Evolutionary conservation across 1,140 invertebrate species (phyloP).

Genomic region (Calephelis virginiensis): DNA sequence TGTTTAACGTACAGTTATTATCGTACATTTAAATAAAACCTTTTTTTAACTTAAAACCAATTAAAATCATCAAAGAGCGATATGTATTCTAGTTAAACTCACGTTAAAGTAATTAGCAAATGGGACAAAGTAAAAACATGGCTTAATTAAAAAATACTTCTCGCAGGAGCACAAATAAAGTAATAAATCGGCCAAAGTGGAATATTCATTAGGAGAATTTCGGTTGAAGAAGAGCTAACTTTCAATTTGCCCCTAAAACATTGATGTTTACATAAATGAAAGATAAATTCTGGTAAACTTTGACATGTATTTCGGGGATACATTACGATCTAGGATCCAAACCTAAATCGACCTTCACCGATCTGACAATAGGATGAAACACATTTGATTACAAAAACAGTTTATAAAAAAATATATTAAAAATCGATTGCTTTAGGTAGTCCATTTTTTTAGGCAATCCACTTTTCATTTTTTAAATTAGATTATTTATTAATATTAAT

Average conservation of each 20-base stretch:
- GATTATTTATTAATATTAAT: no score
- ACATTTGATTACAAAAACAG: neutral
- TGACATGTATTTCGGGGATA: neutral
- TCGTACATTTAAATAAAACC: no score
- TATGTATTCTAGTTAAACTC: slow-evolving; percentile 17
- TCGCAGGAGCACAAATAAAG: slow-evolving; percentile 30
- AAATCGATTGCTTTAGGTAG: no score
- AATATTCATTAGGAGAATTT: slow-evolving; percentile 16
- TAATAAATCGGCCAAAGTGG: slow-evolving; percentile 28
- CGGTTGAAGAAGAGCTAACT: slow-evolving; percentile 13
- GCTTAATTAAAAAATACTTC: slow-evolving; percentile 37
- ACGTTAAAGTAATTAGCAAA: slow-evolving; percentile 28
- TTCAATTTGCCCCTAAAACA: slow-evolving; percentile 16
- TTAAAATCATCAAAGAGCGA: no score
- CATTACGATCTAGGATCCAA: neutral
- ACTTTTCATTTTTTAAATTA: no score
- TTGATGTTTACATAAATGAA: slow-evolving; percentile 3
- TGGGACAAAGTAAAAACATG: slow-evolving; percentile 25
- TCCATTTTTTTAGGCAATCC: no score
- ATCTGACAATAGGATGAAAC: no score
- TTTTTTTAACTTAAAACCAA: no score
- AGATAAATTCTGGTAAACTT: neutral
- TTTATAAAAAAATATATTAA: neutral
- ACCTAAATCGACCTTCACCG: no score
- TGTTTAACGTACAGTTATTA: no score